phyloP scores from a whole-genome alignment of 2,888 invertebrate species.

The Drosophila ezoana region DNA sequence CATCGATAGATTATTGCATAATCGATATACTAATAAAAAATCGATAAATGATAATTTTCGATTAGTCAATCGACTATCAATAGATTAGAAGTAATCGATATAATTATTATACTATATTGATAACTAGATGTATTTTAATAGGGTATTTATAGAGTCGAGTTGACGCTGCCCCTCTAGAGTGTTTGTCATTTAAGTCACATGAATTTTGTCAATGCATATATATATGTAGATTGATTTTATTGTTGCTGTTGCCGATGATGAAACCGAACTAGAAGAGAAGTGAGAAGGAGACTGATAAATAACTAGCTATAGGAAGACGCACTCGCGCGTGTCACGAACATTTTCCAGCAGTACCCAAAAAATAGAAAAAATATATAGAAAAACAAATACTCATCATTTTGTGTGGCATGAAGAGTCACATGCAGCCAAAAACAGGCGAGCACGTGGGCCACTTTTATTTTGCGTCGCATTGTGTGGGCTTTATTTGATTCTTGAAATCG shows the following conservation, averaged over 20 bases:
- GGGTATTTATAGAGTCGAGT: constrained; percentile 17
- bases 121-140: background rate
- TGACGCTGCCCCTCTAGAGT: background rate
- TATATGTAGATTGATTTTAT: constrained; percentile 72
- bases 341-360: constrained; percentile 46
- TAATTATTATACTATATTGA: too few relatives aligned
- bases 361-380: constrained; percentile 14
- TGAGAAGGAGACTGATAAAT: constrained; percentile 16
- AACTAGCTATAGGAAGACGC: constrained; percentile 24
- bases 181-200: constrained; percentile 64
- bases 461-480: constrained; percentile 24
- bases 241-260: constrained; percentile 38
- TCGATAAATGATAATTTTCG: too few relatives aligned
- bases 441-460: constrained; percentile 43
- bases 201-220: constrained; percentile 66
- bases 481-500: constrained; percentile 22
- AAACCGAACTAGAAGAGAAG: constrained; percentile 21
- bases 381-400: constrained; percentile 14
- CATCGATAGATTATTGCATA: too few relatives aligned
- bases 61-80: too few relatives aligned
- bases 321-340: constrained; percentile 55
- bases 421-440: constrained; percentile 35
- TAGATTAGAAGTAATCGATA: too few relatives aligned
- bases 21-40: too few relatives aligned
- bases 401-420: constrained; percentile 43